Conservation (phyloP, 2,888 invertebrate species). For the Parelbella ahira region DNA sequence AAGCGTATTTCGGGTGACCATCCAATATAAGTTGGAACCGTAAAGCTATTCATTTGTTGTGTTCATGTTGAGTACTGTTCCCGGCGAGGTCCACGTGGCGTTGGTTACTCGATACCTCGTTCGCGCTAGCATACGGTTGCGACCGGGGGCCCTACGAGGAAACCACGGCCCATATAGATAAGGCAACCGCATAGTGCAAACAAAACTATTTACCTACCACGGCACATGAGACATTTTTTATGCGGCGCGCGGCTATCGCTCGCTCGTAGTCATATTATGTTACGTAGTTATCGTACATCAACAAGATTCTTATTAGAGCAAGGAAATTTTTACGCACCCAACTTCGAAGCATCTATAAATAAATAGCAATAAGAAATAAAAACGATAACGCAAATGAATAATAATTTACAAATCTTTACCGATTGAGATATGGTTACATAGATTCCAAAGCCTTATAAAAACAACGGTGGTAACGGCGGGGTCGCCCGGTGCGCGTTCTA, state of each 20-base stretch:
- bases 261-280: no score
- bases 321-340: no score
- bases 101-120: slow-evolving; percentile 27
- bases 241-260: no score
- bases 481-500: slow-evolving; percentile 32
- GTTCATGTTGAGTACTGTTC: slow-evolving; percentile 5
- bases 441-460: no score
- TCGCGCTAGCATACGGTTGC: slow-evolving; percentile 42
- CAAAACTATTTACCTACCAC: slow-evolving; percentile 33
- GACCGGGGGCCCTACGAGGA: slow-evolving; percentile 57
- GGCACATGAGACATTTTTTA: slow-evolving; percentile 7
- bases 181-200: slow-evolving; percentile 45
- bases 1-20: slow-evolving; percentile 33
- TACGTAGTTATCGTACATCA: no score
- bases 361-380: no score
- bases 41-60: slow-evolving; percentile 6
- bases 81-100: slow-evolving; percentile 26
- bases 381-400: no score
- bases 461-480: slow-evolving; percentile 17
- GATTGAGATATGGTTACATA: no score
- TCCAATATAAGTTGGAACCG: slow-evolving; percentile 16
- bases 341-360: no score
- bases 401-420: no score
- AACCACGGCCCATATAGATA: slow-evolving; percentile 73
- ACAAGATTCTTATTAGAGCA: slow-evolving; percentile 5